Evolutionary conservation across 2,888 invertebrate species (phyloP), one percentile per base, ranked within the genome.

Genomic region (Furcula furcula): DNA sequence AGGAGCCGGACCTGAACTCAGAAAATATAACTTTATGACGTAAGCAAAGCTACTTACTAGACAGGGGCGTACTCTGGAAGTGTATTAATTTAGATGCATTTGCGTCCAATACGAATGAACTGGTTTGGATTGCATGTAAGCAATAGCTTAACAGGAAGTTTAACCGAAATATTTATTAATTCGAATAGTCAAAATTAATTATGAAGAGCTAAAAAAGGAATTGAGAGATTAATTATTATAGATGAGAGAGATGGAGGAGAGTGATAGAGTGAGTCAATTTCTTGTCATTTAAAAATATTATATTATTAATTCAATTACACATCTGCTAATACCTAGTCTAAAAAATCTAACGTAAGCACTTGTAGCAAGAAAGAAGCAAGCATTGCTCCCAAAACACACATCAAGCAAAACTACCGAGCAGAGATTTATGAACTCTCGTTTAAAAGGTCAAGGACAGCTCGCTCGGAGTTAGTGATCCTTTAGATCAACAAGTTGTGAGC

Each of bases 1-100:
- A n/a, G n/a, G n/a, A n/a, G n/a, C n/a, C n/a, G n/a, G n/a, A n/a
- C n/a, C n/a, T n/a, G n/a, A n/a, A n/a, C n/a, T n/a, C n/a, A n/a
- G n/a, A n/a, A n/a, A n/a, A n/a, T n/a, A n/a, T n/a, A n/a, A n/a
- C n/a, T n/a, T n/a, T 5, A 21, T 10, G 21, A 31, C 31, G 27
- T 40, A 38, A 27, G 29, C 31, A 38, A 31, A 34, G 28, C 29
- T 40, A 35, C 23, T 31, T 30, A 10, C 10, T 30, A 38, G 38
- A 40, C 25, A 36, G 32, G 31, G 19, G 11, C 19, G 41, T 36
- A 33, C 28, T 16, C 33, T 33, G 31, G 46, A 74, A 78, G 69
- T 78, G 78, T 68, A 71, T 74, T 76, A 77, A 78, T 78, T 78
- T 72, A 56, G 62, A 53, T 62, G 51, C 50, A 56, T 64, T 63